These are phyloP conservation scores for Eurystomus glaucurus DNA, from an alignment of 2,797 vertebrate genomes.

Conservation along the genomic window DNA sequence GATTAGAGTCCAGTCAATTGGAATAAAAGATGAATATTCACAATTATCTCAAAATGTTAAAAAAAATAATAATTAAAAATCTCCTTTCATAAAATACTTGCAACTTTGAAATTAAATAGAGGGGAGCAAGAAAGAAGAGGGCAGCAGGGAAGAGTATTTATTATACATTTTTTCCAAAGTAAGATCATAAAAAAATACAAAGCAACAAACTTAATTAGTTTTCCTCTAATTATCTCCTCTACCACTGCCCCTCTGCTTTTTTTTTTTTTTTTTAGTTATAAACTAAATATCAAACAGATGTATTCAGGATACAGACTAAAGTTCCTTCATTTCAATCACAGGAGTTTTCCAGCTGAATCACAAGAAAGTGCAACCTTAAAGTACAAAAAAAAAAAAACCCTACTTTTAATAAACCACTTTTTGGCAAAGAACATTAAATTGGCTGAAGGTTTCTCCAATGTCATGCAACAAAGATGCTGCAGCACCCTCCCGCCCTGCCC, in stretches of 20 bases:
- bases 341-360: not conserved
- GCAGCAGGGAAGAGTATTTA: not conserved
- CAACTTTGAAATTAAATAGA: not conserved
- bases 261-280: not conserved
- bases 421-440: not conserved
- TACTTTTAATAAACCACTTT: not conserved
- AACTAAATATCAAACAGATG: not conserved
- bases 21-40: not conserved
- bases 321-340: not conserved
- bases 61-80: not conserved
- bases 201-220: constrained; percentile 32
- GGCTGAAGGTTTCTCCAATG: constrained; percentile 68
- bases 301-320: not conserved
- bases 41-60: not conserved
- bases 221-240: constrained; percentile 20
- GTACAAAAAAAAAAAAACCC: not conserved
- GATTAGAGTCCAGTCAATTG: not conserved
- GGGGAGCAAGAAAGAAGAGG: not conserved
- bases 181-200: constrained; percentile 3
- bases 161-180: not conserved
- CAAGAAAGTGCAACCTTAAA: not conserved
- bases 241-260: not conserved
- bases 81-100: not conserved
- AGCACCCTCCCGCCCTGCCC: not conserved
- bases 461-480: constrained; percentile 23